phyloP scores from a whole-genome alignment of 2,113 vertebrate species.

The Circaetus gallicus region DNA sequence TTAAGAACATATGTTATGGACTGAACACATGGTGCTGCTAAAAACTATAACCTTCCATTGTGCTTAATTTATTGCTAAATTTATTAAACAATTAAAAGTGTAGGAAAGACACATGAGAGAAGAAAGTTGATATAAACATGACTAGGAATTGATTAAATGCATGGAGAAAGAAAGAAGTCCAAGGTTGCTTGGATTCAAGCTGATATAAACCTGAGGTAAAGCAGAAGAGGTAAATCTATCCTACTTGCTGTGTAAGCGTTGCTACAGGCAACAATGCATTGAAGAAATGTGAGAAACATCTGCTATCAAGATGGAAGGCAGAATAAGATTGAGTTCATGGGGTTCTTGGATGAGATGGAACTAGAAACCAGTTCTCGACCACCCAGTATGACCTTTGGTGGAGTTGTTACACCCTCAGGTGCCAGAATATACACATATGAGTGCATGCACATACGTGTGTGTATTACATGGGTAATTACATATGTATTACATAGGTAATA shows the following conservation, averaged over 20 bases:
- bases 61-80: neutral
- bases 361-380: accelerated
- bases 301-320: neutral
- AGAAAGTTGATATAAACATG: neutral
- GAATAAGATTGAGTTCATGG: neutral
- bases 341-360: neutral
- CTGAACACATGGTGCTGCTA: neutral
- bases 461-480: too few relatives aligned
- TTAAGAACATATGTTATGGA: neutral
- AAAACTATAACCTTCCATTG: neutral
- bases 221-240: neutral
- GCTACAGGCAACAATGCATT: neutral
- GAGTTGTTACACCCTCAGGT: neutral
- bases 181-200: neutral
- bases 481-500: neutral
- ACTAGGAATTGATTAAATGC: neutral
- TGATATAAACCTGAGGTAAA: neutral
- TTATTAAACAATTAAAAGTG: neutral
- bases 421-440: neutral
- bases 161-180: neutral
- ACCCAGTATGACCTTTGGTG: neutral
- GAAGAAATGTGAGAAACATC: neutral
- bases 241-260: neutral
- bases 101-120: neutral
- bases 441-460: too few relatives aligned